These are phyloP conservation scores for Tangara arthus DNA, from an alignment of 2,797 vertebrate genomes.

Conservation along the genomic window DNA sequence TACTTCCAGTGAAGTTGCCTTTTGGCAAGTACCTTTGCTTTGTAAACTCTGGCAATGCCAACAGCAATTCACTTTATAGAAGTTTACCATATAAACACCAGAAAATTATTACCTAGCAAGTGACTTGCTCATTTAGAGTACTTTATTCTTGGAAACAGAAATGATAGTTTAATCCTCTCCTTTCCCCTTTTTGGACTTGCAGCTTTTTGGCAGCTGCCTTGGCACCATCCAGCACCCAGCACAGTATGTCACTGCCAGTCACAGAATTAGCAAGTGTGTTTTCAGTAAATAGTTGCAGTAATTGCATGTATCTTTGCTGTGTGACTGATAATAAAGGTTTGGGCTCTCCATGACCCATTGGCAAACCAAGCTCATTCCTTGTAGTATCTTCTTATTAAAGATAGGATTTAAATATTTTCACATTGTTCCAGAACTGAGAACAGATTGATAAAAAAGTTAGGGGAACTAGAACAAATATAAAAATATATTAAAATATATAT, in stretches of 20 bases:
- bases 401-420: not conserved
- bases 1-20: constrained; percentile 6
- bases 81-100: constrained; percentile 48
- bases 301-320: not conserved
- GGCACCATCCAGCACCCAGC: constrained; percentile 3
- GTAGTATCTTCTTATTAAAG: not conserved
- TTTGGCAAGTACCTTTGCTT: constrained; percentile 43
- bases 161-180: constrained; percentile 24
- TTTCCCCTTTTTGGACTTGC: constrained; percentile 40
- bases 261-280: constrained; percentile 32
- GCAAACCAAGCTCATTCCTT: not conserved
- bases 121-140: constrained; percentile 38
- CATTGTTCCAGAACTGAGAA: not conserved
- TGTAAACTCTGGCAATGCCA: constrained; percentile 28
- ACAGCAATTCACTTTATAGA: constrained; percentile 13
- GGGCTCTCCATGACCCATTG: not conserved
- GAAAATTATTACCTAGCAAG: constrained; percentile 52
- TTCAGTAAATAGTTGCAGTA: constrained; percentile 35
- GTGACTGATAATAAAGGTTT: not conserved
- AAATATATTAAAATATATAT: not conserved
- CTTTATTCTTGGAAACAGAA: constrained; percentile 48
- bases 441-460: not conserved
- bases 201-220: constrained; percentile 39
- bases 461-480: not conserved
- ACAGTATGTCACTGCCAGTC: constrained; percentile 5